Conservation (phyloP, 2,888 invertebrate genomes). For the Cheilosia impressa region DNA sequence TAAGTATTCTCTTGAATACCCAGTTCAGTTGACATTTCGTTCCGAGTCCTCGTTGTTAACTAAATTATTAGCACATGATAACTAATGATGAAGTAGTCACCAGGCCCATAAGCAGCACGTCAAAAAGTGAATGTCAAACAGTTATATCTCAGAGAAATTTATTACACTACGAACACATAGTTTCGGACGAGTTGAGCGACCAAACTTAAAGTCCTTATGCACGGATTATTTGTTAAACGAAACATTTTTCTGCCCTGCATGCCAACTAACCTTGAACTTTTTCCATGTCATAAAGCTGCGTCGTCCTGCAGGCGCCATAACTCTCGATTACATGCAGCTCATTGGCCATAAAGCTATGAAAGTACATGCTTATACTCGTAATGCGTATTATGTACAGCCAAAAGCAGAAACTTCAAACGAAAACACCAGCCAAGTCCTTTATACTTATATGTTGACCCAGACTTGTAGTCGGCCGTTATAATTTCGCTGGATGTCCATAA, state of each 20-base stretch:
- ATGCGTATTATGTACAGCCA: slow-evolving; percentile 21
- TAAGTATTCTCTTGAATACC: no score
- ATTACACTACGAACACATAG: no score
- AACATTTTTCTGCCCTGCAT: background rate
- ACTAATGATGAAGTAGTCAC: no score
- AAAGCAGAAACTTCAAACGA: slow-evolving; percentile 19
- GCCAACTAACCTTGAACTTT: slow-evolving; percentile 53
- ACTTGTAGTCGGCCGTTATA: slow-evolving; percentile 38
- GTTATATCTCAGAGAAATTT: no score
- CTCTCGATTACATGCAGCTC: slow-evolving; percentile 44
- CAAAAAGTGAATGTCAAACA: no score
- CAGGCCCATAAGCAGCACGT: no score
- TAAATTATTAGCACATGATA: no score
- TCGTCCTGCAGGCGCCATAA: slow-evolving; percentile 58
- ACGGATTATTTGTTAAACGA: background rate
- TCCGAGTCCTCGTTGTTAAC: no score
- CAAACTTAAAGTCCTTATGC: no score
- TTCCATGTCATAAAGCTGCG: slow-evolving; percentile 6
- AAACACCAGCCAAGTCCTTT: slow-evolving; percentile 23
- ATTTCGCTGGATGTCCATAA: slow-evolving; percentile 1
- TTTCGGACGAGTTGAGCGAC: no score
- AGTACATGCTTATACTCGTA: slow-evolving; percentile 15
- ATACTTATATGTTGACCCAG: slow-evolving; percentile 42
- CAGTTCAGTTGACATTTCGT: no score
- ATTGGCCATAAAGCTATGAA: slow-evolving; percentile 36